Evolutionary conservation across 2,113 vertebrate species (phyloP), one percentile per base, ranked within the genome.

Genomic region (Alosa alosa): DNA sequence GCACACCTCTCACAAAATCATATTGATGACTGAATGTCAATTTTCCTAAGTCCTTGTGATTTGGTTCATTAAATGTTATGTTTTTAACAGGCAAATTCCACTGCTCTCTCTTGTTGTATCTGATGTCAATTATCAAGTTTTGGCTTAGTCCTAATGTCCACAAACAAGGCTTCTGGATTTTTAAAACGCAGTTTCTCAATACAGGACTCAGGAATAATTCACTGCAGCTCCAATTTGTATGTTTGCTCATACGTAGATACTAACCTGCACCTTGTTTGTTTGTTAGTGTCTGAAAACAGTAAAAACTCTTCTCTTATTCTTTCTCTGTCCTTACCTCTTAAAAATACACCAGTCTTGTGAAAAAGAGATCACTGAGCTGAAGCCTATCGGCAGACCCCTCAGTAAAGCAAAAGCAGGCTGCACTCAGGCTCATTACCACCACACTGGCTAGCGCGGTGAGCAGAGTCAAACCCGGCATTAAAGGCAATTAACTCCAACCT

Each of bases 381-480:
- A 31, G 64, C 31, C 64, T 15, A 72, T 72, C 64, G 31, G 64
- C 8, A 72, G 64, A 31, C 2, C 52, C 52, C 18, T 55, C 52
- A 55, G 52, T 17, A 2, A 0, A 18, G 25, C 68, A 39, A 15
- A 39, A 39, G 8, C 49, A 8, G 41, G 75, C 22, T 39, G 10
- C 64, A 36, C 46, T 84, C 39, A 84, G 55, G 11, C 55, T 84
- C 83, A 88, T 86, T 86, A 86, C 52, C 57, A 55, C 72, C 81
- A 47, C 44, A 39, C 68, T 11, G 13, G 8, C 47, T n/a, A 44
- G 41, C 36, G 18, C 22, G 8, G 17, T n/a, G 36, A 85, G 25
- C 39, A 39, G 8, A 85, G 6, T 82, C 81, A 86, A 45, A 31
- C 81, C 46, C 83, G 68, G n/a, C 45, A 44, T 31, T 60, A 60